These are phyloP conservation scores for Melanotus villosus DNA, from an alignment of 2,888 invertebrate species.

Conservation along the genomic window DNA sequence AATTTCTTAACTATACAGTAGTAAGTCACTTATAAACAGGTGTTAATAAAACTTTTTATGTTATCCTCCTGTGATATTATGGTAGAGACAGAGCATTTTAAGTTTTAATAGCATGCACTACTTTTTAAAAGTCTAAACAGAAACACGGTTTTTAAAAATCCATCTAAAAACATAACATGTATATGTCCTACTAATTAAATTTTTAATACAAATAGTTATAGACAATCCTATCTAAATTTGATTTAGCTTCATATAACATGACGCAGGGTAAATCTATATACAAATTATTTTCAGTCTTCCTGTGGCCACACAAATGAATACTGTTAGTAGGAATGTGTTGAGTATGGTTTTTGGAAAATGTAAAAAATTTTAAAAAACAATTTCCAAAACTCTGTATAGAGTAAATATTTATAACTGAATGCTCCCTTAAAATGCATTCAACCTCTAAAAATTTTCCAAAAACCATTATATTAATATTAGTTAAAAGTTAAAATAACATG, in stretches of 20 bases:
- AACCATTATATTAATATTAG: constrained; percentile 11
- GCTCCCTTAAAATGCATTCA: too few species aligned
- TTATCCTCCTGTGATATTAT: too few species aligned
- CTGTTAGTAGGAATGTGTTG: constrained; percentile 11
- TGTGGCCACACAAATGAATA: constrained; percentile 44
- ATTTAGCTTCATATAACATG: constrained; percentile 50
- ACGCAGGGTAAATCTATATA: constrained; percentile 55
- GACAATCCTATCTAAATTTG: constrained; percentile 49
- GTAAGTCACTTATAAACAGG: too few species aligned
- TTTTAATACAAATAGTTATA: constrained; percentile 36
- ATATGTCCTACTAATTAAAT: constrained; percentile 17
- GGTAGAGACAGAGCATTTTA: too few species aligned
- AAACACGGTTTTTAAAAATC: background rate
- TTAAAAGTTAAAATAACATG: too few species aligned
- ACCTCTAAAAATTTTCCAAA: background rate
- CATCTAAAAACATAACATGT: constrained; percentile 16
- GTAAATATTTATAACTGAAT: too few species aligned
- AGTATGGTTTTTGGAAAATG: constrained; percentile 4
- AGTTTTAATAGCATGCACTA: constrained; percentile 13
- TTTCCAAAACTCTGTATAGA: too few species aligned
- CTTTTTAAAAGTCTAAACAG: constrained; percentile 7
- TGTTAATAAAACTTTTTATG: too few species aligned
- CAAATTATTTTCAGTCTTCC: constrained; percentile 57
- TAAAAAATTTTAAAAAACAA: background rate
- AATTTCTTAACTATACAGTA: too few species aligned